Evolutionary conservation across 2,888 invertebrate species (phyloP), one percentile per base, ranked within the genome.

Genomic region (Scaptomyza reducta): DNA sequence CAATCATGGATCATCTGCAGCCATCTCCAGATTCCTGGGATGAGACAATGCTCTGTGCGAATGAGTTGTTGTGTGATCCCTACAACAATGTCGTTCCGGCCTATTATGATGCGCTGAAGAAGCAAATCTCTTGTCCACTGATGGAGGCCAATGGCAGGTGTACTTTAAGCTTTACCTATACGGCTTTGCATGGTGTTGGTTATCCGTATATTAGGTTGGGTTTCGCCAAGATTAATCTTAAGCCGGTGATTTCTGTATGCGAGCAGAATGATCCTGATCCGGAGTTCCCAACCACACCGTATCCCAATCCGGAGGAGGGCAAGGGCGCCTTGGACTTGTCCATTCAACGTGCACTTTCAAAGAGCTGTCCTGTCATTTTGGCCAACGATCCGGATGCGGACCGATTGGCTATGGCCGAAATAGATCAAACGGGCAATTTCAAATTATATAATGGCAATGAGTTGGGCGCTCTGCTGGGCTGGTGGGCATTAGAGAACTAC

Each of bases 371-470:
- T 0, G 92, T 99, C 5, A 97, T 99, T 77, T 93, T 99, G 50
- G 99, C 98, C 11, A 99, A 99, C 92, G 99, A 99, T 92, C 99
- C 99, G 0, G 99, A 99, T 91, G 99, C 99, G 0, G 99, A 99
- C 92, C 94, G 99, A 56, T 93, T 99, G 75, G 99, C 98, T 0
- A 95, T 97, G 14, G 99, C 99, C 0, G 98, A 98, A 90, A 96
- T 95, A 90, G 93, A 94, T 88, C 88, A 92, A 1, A 58, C 45
- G 10, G 78, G 82, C 1, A 56, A 57, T 6, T 91, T 82, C 74
- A 90, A 88, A 53, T 58, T 90, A 6, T 98, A 99, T 90, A 95
- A 94, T 27, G 99, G 99, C 29, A 99, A 99, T 90, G 99, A 99
- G 92, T 93, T 98, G 84, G 99, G 99, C 0, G 95, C 97, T 0